These are phyloP conservation scores for Ardeotis arabs DNA, from an alignment of 2,113 vertebrate genomes.

Conservation along the genomic window DNA sequence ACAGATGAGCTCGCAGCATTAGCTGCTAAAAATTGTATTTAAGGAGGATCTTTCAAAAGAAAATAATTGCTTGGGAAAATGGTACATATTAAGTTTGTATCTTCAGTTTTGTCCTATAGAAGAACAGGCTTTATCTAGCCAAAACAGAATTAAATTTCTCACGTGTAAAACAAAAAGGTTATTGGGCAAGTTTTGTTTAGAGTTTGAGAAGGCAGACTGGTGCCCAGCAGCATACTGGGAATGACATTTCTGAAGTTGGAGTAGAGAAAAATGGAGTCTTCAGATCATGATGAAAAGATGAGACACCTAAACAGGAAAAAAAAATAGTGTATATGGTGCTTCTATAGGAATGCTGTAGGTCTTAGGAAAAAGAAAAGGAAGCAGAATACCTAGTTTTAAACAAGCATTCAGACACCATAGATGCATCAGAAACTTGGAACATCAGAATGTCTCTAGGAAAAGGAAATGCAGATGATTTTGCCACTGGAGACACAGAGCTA, in stretches of 20 bases:
- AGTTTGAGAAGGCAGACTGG: background rate
- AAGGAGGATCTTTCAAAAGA: background rate
- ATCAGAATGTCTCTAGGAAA: background rate
- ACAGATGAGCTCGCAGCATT: background rate
- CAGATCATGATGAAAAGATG: background rate
- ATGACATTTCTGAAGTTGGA: background rate
- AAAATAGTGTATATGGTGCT: background rate
- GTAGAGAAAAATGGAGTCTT: background rate
- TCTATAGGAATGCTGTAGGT: background rate
- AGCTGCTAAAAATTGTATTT: background rate
- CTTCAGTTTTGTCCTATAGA: background rate
- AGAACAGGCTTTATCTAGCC: background rate
- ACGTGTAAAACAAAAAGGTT: background rate
- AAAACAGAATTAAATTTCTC: background rate
- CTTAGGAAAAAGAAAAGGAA: background rate
- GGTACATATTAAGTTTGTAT: background rate
- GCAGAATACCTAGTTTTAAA: background rate
- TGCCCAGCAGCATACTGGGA: background rate
- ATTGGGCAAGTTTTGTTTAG: background rate
- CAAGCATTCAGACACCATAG: background rate
- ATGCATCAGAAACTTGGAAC: background rate
- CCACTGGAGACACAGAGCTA: background rate
- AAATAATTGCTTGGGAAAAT: background rate
- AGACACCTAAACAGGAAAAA: background rate
- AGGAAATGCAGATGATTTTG: background rate